phyloP scores from a whole-genome alignment of 2,113 vertebrate genomes.

The Panurus biarmicus region DNA sequence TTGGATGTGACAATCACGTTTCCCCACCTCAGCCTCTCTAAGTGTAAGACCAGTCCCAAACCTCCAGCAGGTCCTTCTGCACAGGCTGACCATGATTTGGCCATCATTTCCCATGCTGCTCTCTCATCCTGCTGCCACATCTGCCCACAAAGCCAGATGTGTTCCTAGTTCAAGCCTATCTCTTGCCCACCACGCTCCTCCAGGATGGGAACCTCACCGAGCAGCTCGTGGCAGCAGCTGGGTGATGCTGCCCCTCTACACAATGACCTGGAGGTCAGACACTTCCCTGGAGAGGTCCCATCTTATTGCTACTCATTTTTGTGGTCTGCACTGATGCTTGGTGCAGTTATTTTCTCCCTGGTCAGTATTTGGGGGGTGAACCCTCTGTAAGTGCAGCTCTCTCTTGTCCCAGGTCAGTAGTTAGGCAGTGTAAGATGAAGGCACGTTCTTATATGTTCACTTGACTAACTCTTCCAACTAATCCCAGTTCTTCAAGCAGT shows the following conservation, averaged over 20 bases:
- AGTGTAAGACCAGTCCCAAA: neutral
- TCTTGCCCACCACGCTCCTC: neutral
- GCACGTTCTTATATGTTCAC: neutral
- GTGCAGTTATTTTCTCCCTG: neutral
- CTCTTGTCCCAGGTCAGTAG: neutral
- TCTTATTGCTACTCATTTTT: neutral
- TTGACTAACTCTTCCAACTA: neutral
- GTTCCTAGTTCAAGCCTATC: neutral
- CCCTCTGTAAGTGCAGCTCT: neutral
- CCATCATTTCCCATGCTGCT: neutral
- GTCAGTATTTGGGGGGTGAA: neutral
- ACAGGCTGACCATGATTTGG: neutral
- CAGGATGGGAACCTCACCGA: neutral
- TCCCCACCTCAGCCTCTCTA: neutral
- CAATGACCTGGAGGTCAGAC: neutral
- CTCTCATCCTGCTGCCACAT: neutral
- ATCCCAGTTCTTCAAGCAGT: neutral
- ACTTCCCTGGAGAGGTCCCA: neutral
- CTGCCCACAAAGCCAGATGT: neutral
- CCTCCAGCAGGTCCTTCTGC: neutral
- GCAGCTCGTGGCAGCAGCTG: neutral
- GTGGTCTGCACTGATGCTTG: neutral
- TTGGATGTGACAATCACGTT: neutral
- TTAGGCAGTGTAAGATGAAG: neutral
- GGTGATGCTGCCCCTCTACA: neutral